Evolutionary conservation across 2,113 vertebrate species (phyloP).

Genomic region (Paedocypris sp.): DNA sequence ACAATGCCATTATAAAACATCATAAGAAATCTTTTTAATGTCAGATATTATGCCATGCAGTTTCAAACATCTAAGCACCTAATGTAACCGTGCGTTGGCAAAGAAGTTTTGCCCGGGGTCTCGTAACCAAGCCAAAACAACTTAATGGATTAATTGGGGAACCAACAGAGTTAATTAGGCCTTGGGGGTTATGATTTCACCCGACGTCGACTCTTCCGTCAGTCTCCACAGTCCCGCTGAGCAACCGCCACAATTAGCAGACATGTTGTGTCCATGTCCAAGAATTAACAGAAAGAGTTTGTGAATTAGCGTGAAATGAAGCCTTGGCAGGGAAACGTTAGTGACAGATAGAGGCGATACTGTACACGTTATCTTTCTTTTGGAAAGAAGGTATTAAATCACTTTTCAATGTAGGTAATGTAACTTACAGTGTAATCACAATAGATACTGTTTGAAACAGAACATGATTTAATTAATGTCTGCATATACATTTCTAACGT

Average conservation of each 20-base stretch:
- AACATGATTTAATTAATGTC: no score
- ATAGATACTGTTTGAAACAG: no score
- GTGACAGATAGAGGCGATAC: no score
- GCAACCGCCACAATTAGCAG: constrained; percentile 77
- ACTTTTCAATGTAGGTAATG: no score
- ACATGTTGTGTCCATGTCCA: constrained; percentile 69
- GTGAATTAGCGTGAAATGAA: no score
- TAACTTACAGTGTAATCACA: no score
- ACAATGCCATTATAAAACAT: background rate
- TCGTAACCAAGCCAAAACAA: constrained; percentile 85
- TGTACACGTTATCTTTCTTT: no score
- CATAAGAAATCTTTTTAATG: constrained; percentile 16
- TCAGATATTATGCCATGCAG: constrained; percentile 15
- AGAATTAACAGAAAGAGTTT: constrained; percentile 72
- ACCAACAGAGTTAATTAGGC: constrained; percentile 93
- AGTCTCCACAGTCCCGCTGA: constrained; percentile 75
- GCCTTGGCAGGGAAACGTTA: no score
- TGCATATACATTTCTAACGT: no score
- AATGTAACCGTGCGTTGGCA: constrained; percentile 47
- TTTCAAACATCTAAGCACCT: constrained; percentile 30
- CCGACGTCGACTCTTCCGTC: constrained; percentile 77
- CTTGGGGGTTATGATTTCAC: constrained; percentile 87
- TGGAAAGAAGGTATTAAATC: no score
- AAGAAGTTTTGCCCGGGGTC: constrained; percentile 58
- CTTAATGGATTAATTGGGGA: constrained; percentile 94